Percentiles rank a stretch among this genome's conserved stretches.
These are phyloP conservation scores for Bombus confusus DNA, from an alignment of 1,140 invertebrate species.

Conservation along the genomic window DNA sequence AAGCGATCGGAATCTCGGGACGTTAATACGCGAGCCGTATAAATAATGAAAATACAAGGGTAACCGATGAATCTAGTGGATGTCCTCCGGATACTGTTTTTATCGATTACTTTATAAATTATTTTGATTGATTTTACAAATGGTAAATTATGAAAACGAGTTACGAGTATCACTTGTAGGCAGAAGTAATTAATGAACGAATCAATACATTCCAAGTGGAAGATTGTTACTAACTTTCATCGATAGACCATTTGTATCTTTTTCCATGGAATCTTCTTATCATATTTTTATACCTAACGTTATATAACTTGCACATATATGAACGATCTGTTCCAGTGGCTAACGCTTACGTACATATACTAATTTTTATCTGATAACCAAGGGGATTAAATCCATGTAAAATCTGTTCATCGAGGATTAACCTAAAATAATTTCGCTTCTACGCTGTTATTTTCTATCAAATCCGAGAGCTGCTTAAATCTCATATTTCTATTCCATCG, in stretches of 20 bases:
- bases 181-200: too few species aligned
- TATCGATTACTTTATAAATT: neutral
- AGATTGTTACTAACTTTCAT: too few species aligned
- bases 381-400: neutral
- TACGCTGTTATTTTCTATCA: neutral
- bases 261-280: too few species aligned
- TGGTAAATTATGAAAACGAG: neutral
- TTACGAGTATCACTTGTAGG: neutral
- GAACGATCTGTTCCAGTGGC: too few species aligned
- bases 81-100: neutral
- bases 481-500: neutral
- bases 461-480: neutral
- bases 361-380: too few species aligned
- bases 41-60: constrained; percentile 1
- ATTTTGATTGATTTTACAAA: neutral
- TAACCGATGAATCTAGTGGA: neutral
- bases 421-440: neutral
- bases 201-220: too few species aligned
- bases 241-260: too few species aligned
- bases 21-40: neutral
- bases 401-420: neutral
- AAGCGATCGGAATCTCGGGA: neutral
- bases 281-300: too few species aligned
- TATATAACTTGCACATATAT: too few species aligned
- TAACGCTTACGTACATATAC: too few species aligned